Conservation (phyloP, 2,113 vertebrate species). For the Melanotaenia duboulayi region DNA sequence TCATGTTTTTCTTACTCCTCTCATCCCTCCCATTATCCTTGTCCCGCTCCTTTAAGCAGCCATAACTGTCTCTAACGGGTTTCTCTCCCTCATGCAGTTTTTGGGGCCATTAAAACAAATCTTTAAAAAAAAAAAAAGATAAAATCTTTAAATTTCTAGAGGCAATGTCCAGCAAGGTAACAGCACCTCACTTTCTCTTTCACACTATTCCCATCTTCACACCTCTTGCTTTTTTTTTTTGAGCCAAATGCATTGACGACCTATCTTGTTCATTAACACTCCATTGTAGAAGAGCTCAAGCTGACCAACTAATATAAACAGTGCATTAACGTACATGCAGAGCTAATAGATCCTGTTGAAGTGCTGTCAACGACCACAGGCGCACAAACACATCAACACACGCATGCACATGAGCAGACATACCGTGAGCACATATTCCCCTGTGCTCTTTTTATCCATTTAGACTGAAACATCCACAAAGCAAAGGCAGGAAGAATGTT, state of each 20-base stretch:
- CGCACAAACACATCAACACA: constrained; percentile 26
- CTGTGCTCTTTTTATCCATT: constrained; percentile 75
- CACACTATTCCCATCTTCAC: constrained; percentile 8
- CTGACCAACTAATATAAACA: constrained; percentile 38
- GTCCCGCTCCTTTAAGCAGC: constrained; percentile 68
- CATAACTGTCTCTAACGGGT: constrained; percentile 58
- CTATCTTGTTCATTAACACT: constrained; percentile 45
- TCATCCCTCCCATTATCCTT: constrained; percentile 53
- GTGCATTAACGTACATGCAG: constrained; percentile 18
- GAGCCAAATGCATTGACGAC: constrained; percentile 31
- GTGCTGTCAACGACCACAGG: constrained; percentile 25
- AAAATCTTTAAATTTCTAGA: constrained; percentile 44
- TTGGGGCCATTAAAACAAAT: constrained; percentile 25
- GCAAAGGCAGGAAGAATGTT: constrained; percentile 34
- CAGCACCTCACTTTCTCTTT: constrained; percentile 17
- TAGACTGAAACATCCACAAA: constrained; percentile 68
- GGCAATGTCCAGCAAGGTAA: constrained; percentile 19
- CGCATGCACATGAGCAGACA: constrained; percentile 37
- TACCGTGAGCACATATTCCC: constrained; percentile 77
- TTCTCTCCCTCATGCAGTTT: constrained; percentile 20
- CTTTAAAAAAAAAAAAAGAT: constrained; percentile 1
- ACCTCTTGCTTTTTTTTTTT: constrained; percentile 13
- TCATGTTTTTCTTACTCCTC: constrained; percentile 24
- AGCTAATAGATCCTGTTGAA: constrained; percentile 24
- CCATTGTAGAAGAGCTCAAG: constrained; percentile 11